Evolutionary conservation across 35 echinoderm and acorn worm species (phyloP), one percentile per base, ranked within the genome.

Genomic region (Amphiura filiformis): DNA sequence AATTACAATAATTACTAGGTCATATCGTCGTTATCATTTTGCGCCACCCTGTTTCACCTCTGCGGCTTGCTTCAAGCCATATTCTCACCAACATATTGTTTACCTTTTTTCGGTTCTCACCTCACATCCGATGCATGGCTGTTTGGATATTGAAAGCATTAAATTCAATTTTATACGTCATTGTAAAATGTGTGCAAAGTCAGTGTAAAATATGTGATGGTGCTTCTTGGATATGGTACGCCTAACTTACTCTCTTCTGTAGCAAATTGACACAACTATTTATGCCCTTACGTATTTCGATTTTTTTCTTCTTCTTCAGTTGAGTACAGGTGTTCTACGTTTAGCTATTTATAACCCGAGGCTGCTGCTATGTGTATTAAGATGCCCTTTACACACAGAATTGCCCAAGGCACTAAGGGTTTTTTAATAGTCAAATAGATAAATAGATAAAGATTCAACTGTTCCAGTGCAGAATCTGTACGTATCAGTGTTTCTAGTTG

Each of bases 401-500:
- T 70, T 70, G 61, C 61, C 61, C 26, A 11, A 70, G 61, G 61
- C 61, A 70, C 26, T 15, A 47, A 17, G 61, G 1, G 2, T 70
- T 70, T 70, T 30, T 30, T 26, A 70, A 70, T 70, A 26, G 61
- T 70, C 61, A 70, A 70, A 70, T 70, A 70, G 61, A 70, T 70
- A 70, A 70, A 70, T 70, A 70, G 61, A 70, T 70, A 70, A 70
- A 70, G 61, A 70, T 70, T 70, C 61, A 70, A 70, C 61, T 70
- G 26, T 70, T 70, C 61, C 28, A 30, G 7, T 70, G 1, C 17
- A n/a, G 61, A 23, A 70, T n/a, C n/a, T n/a, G n/a, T n/a, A n/a
- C n/a, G n/a, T 70, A 70, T 70, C 15, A n/a, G 61, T 70, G 61
- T 70, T 70, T 70, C 61, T 70, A 70, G 61, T 70, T n/a, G n/a